Base-by-base conservation (phyloP, 1,140 invertebrate species). In the Epicauta chinensis region DNA sequence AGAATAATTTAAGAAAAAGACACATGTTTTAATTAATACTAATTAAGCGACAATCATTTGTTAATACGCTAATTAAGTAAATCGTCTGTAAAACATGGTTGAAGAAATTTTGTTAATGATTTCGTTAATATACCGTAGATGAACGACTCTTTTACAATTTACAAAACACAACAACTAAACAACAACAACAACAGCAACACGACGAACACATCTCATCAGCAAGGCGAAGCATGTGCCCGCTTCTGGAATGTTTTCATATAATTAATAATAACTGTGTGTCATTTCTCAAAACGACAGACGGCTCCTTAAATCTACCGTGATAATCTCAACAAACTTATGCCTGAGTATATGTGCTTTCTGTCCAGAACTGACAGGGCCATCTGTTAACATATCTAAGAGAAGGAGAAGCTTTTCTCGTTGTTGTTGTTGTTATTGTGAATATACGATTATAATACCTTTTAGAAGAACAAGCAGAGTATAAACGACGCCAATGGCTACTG, bases 241-340 rank as follows among this genome's bases (percentile, higher is more conserved):
- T 16, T 11, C 32, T 46, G 44, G 44, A 46, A 46, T 46, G 47
- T 41, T 30, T 37, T 50, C 39, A 50, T 23, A 44, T 49, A 52
- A 59, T 59, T 59, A 59, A 59, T 59, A 58, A 55, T 51, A 55
- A 49, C 31, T 51, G 42, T 43, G 29, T 40, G 57, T 55, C 57
- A 59, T 59, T 59, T 55, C 51, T 59, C 57, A 55, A 55, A 37
- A 34, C 34, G 49, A 41, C 44, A 52, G 57, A 59, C 57, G 53
- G 56, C 57, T 52, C 44, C 49, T 59, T 59, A 59, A 59, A 59
- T 59, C 57, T 55, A 59, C 43, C 53, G 50, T 55, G 56, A 58
- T 58, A 58, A 58, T 59, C 53, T 59, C 45, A 55, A 23, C 56
- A 23, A 55, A 42, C 31, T 49, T 49, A 52, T 52, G 53, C 49